Conservation (phyloP, 1,140 invertebrate species). For the Patella vulgata region DNA sequence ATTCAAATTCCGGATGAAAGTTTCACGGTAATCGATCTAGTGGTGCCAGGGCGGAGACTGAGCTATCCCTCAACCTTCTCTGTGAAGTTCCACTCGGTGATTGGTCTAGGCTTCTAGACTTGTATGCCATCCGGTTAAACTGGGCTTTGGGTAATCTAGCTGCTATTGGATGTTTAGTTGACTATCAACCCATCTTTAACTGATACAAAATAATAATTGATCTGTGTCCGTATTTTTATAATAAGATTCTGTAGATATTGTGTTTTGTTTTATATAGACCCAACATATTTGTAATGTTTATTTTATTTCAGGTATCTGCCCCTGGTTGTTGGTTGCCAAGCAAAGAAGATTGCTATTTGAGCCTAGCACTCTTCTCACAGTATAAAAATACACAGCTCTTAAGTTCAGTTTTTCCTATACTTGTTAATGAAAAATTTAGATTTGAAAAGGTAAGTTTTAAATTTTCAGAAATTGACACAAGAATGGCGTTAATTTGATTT, state of each 20-base stretch:
- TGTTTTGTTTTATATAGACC: neutral
- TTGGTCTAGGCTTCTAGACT: too few species aligned
- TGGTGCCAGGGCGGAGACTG: too few species aligned
- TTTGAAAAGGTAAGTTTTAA: conserved; percentile 61
- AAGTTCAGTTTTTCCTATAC: conserved; percentile 57
- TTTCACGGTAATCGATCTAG: too few species aligned
- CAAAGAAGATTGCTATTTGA: conserved; percentile 62
- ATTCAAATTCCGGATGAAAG: too few species aligned
- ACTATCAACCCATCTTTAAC: too few species aligned
- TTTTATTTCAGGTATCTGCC: conserved; percentile 54
- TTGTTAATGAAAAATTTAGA: conserved; percentile 56
- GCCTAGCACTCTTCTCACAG: conserved; percentile 60
- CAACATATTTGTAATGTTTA: conserved; percentile 13
- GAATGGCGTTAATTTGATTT: too few species aligned
- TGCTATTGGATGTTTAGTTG: too few species aligned
- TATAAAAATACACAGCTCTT: conserved; percentile 57
- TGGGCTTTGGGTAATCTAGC: too few species aligned
- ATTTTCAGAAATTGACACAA: neutral
- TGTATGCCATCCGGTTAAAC: too few species aligned
- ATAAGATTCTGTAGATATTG: neutral
- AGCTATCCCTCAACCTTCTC: too few species aligned
- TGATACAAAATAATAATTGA: neutral
- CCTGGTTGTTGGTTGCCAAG: conserved; percentile 64
- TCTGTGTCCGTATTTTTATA: neutral
- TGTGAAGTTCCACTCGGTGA: too few species aligned